Conservation (phyloP, 2,888 invertebrate genomes). For the Clitarchus hookeri region DNA sequence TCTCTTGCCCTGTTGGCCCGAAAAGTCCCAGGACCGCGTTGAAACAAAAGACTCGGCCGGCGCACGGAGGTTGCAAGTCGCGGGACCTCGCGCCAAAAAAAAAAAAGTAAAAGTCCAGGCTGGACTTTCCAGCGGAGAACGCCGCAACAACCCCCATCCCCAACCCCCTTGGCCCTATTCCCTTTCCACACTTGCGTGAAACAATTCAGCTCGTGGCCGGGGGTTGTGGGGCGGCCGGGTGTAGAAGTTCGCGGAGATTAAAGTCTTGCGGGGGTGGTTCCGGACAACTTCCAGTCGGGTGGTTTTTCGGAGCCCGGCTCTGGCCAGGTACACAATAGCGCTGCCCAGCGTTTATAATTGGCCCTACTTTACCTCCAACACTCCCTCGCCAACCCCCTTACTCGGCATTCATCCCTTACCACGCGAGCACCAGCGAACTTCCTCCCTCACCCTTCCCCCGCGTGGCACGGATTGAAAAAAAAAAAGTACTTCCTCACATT, state of each 20-base stretch:
- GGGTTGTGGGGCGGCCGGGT: background rate
- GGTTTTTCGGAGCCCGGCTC: background rate
- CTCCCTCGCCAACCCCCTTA: too few species aligned
- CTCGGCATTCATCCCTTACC: too few species aligned
- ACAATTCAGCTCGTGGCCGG: background rate
- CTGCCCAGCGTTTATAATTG: background rate
- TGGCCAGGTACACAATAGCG: background rate
- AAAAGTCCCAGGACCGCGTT: background rate
- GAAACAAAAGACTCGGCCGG: background rate
- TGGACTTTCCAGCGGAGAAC: background rate
- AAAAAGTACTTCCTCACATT: background rate
- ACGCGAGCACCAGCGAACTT: too few species aligned
- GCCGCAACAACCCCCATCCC: background rate
- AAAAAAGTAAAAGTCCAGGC: background rate
- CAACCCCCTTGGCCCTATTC: background rate
- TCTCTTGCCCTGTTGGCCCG: too few species aligned
- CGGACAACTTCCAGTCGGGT: background rate
- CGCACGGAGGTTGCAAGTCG: background rate
- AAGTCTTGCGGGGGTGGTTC: background rate
- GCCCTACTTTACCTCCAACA: background rate
- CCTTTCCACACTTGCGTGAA: background rate
- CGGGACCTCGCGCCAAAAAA: background rate
- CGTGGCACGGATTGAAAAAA: background rate
- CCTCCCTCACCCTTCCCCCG: too few species aligned
- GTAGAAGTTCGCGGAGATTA: constrained; percentile 7